phyloP scores from a whole-genome alignment of 2,888 invertebrate genomes.

The Himalopsyche tibetana region DNA sequence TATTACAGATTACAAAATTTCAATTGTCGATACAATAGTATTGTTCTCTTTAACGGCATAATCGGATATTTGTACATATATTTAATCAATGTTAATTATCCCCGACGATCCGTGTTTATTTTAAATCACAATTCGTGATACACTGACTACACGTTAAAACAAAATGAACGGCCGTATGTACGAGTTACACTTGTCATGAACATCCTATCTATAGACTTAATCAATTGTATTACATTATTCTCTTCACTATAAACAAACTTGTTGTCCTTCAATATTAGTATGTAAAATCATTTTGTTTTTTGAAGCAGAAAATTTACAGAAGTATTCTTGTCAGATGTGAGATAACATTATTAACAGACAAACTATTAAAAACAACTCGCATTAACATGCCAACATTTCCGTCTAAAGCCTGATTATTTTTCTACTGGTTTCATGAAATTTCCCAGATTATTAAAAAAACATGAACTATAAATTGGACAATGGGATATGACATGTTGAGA shows the following conservation, averaged over 20 bases:
- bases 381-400: neutral
- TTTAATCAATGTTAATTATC: no score
- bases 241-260: neutral
- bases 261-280: neutral
- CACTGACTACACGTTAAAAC: no score
- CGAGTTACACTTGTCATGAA: no score
- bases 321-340: neutral
- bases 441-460: neutral
- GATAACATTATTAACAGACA: neutral
- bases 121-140: no score
- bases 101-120: no score
- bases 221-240: constrained; percentile 9
- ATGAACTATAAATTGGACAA: no score
- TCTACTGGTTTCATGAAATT: neutral
- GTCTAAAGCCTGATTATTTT: neutral
- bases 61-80: no score
- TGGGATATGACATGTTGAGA: no score
- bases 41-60: no score
- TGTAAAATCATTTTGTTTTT: neutral
- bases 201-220: neutral
- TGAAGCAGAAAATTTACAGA: neutral
- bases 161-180: no score
- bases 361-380: neutral
- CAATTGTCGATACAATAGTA: no score
- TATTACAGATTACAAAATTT: no score